Evolutionary conservation across 2,113 vertebrate genomes (phyloP).

Genomic region (Microcebus ravelobensis): DNA sequence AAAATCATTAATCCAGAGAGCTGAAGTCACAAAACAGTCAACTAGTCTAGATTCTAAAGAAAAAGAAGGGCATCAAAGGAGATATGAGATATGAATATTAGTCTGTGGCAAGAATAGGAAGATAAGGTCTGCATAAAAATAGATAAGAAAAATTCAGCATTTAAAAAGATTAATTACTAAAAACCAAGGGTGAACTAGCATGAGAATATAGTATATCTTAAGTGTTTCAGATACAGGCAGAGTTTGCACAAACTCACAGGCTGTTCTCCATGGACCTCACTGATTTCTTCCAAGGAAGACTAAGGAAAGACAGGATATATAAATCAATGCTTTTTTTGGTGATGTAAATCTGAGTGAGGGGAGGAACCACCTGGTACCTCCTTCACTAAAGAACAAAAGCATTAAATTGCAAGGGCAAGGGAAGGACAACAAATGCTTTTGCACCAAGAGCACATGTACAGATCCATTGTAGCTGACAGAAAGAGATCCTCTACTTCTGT

Average conservation of each 20-base stretch:
- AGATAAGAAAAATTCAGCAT: not conserved
- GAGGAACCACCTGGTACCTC: rapidly evolving
- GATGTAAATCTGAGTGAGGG: not conserved
- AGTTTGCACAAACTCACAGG: not conserved
- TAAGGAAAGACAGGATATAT: not conserved
- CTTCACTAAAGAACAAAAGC: not conserved
- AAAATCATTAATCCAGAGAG: not conserved
- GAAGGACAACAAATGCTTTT: not conserved
- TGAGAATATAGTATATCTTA: not conserved
- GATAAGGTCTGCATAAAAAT: not conserved
- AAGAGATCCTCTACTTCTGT: not conserved
- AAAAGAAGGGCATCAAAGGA: not conserved
- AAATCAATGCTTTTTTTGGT: not conserved
- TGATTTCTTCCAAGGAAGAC: not conserved
- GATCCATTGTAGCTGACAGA: not conserved
- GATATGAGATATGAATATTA: not conserved
- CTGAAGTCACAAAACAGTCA: not conserved
- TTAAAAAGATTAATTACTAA: not conserved
- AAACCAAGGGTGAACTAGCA: not conserved
- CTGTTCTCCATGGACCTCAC: not conserved
- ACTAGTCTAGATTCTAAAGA: not conserved
- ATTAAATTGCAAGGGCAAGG: not conserved
- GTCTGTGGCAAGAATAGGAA: not conserved
- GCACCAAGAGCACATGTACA: not conserved
- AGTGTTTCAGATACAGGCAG: not conserved